Base-by-base conservation (phyloP, 1,140 invertebrate genomes). In the Maniola jurtina region DNA sequence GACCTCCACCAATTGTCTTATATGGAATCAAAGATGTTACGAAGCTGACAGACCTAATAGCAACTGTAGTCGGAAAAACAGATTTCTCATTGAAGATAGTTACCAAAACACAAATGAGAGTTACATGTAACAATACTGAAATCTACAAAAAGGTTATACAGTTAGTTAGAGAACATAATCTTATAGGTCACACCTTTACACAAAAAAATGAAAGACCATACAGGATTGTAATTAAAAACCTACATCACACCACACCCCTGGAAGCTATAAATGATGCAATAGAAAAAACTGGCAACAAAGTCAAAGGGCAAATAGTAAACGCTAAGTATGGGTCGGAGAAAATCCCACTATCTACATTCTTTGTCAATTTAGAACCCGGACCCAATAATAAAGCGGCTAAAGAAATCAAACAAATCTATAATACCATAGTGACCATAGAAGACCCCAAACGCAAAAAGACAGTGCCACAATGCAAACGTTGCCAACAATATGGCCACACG, bases 401-500 rank as follows among this genome's bases (percentile, higher is more conserved):
- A 42, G 13, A 42, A 10, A 42, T 42, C 40, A 42, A 9, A 10
- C 13, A 42, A 9, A 42, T 42, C 8, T 42, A 42, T 9, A 13
- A 42, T 42, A 42, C 25, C 13, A 42, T 9, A 54, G n/a, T 16
- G 15, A 54, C 10, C 10, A 54, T 54, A 16, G 50, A 54, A 25
- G 50, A 54, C 0, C 50, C 50, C 33, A 11, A 33, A 15, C 13
- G 15, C 10, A 6, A 11, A 25, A 54, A 16, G 15, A 54, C 14
- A 15, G 15, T 15, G 10, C 11, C 15, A 9, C 50, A 54, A 57
- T 57, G 25, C 13, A 16, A 57, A 36, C 55, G 11, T 36, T 57
- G 55, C 16, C 55, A 57, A 15, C 55, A 15, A 35, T 57, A 57
- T 57, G 55, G 55, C 3, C 55, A 57, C 55, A 34, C 54, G 10